A percentile compares a stretch with the other conserved stretches of the same genome.
Evolutionary conservation across 2,797 vertebrate genomes (phyloP).

Genomic region (Phylloscopus collybita): DNA sequence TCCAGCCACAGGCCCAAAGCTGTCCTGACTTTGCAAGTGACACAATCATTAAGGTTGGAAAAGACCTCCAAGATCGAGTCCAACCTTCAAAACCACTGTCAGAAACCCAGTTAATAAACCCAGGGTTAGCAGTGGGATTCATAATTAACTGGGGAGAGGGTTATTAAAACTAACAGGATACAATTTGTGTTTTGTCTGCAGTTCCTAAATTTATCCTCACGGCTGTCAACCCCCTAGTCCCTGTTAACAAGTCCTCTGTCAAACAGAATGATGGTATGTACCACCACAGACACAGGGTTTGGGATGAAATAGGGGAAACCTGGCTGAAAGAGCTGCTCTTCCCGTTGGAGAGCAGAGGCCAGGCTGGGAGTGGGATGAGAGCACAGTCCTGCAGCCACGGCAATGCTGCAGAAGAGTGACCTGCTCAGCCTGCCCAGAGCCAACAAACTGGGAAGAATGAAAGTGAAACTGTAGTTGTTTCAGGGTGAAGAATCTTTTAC

Average conservation of each 20-base stretch:
- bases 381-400: background rate
- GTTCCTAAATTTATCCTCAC: slow-evolving; percentile 85
- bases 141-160: background rate
- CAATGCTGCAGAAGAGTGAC: fast-evolving
- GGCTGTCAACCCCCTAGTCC: slow-evolving; percentile 82
- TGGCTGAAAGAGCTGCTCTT: background rate
- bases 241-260: slow-evolving; percentile 55
- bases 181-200: slow-evolving; percentile 59
- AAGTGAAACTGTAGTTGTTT: background rate
- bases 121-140: background rate
- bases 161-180: background rate
- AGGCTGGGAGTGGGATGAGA: background rate
- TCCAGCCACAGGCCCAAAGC: background rate
- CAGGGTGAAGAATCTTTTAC: background rate
- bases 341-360: fast-evolving
- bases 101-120: background rate
- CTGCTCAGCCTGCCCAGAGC: background rate
- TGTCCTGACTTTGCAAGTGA: background rate
- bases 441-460: background rate
- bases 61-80: fast-evolving
- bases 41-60: too few relatives aligned
- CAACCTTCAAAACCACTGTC: background rate
- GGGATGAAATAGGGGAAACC: background rate
- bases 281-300: background rate
- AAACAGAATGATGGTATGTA: slow-evolving; percentile 63